Evolutionary conservation across 2,797 vertebrate genomes (phyloP).

Genomic region (Simalia tracyae): DNA sequence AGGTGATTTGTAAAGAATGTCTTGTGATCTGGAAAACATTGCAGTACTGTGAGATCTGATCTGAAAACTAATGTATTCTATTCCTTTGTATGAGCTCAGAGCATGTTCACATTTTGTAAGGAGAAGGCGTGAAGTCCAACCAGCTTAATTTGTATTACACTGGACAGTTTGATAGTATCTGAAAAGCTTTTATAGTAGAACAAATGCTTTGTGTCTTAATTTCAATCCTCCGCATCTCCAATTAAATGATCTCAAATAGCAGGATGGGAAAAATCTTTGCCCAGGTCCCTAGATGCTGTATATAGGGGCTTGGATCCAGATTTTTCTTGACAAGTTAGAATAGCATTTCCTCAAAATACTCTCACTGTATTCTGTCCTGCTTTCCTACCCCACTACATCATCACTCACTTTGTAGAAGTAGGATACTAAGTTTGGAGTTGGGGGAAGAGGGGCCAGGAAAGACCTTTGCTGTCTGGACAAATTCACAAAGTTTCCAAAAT

Average conservation of each 20-base stretch:
- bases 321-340: neutral
- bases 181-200: neutral
- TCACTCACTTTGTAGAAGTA: neutral
- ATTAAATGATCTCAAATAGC: neutral
- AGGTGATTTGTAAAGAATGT: conserved; percentile 71
- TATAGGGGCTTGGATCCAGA: neutral
- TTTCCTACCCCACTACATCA: neutral
- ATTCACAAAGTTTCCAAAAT: neutral
- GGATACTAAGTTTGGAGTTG: neutral
- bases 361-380: too few species aligned
- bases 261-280: neutral
- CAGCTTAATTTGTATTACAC: neutral
- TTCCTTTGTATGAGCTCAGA: neutral
- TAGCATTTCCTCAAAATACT: neutral
- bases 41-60: neutral
- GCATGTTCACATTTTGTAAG: neutral
- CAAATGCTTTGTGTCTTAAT: too few species aligned
- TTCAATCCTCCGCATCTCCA: neutral
- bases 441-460: neutral
- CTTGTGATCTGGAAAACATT: neutral
- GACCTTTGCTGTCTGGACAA: neutral
- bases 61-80: neutral
- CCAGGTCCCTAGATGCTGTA: neutral
- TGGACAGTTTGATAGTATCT: neutral
- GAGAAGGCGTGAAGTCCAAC: neutral